Base-by-base conservation (phyloP, 2,888 invertebrate species). In the Ommatoiulus sabulosus region DNA sequence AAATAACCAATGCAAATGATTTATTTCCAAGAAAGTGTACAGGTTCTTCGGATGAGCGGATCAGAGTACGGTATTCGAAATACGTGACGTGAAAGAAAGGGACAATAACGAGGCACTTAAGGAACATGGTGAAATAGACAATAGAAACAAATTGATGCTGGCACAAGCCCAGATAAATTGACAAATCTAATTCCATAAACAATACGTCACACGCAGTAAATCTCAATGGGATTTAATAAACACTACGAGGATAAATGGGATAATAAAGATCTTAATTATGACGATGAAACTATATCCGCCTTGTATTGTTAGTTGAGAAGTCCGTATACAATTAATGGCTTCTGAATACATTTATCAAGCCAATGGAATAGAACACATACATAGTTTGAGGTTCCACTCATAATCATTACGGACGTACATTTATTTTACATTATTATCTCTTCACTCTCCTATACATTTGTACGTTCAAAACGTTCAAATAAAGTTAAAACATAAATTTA, bases 121-220 rank as follows among this genome's bases (percentile, higher is more conserved):
- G 24, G 24, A 24, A 72, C n/a, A 72, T 24, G 24, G n/a, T 12
- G n/a, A 3, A 72, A 24, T 24, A 12, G 72, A 72, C 72, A 72
- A 72, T 72, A 24, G 72, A 24, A 72, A 72, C 72, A 72, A 72
- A 72, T 72, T 72, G 72, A 20, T 24, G 35, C 24, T 72, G 72
- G 72, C 72, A 72, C 24, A 72, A 63, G 24, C 72, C 72, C 72
- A 72, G 72, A 72, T 72, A 72, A 72, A 72, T 72, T 72, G 72
- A 24, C 72, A 72, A 72, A 72, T 72, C 24, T 72, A 24, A 24
- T 24, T 72, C 8, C 8, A 24, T 24, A 72, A 24, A 72, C 24
- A 72, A 72, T 72, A 24, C 72, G 24, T 72, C 72, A 72, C 63
- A 72, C n/a, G 24, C 24, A 1, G 72, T 24, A 72, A 72, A 72